phyloP scores from a whole-genome alignment of 2,113 vertebrate genomes.

The Hucho hucho region DNA sequence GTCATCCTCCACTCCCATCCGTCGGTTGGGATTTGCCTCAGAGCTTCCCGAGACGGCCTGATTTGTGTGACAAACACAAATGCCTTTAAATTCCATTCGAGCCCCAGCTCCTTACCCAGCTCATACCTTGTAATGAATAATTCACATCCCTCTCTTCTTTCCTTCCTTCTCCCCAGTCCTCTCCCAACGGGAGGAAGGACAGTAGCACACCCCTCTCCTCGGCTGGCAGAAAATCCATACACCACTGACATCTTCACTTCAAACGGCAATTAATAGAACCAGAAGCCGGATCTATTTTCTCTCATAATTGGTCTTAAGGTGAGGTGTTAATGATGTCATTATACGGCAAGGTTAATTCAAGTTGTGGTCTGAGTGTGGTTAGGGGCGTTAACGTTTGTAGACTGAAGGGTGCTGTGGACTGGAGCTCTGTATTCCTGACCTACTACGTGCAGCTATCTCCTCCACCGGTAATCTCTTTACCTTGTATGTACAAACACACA shows the following conservation, averaged over 20 bases:
- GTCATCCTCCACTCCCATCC: slow-evolving; percentile 52
- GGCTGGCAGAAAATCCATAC: slow-evolving; percentile 80
- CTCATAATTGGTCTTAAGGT: slow-evolving; percentile 67
- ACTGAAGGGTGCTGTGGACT: background rate
- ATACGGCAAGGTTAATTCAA: slow-evolving; percentile 53
- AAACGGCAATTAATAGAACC: slow-evolving; percentile 75
- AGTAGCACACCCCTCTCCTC: slow-evolving; percentile 64
- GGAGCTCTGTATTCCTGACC: no score
- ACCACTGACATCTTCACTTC: slow-evolving; percentile 72
- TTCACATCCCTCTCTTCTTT: slow-evolving; percentile 65
- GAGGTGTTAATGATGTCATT: slow-evolving; percentile 63
- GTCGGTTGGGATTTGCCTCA: slow-evolving; percentile 62
- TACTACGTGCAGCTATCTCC: no score
- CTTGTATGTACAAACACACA: background rate
- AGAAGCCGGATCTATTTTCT: slow-evolving; percentile 62
- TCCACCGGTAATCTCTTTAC: no score
- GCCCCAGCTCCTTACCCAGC: slow-evolving; percentile 65
- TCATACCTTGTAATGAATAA: slow-evolving; percentile 79
- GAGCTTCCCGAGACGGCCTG: slow-evolving; percentile 55
- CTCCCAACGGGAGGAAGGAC: slow-evolving; percentile 57
- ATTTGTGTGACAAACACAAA: slow-evolving; percentile 77
- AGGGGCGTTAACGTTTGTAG: background rate
- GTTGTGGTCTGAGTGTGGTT: slow-evolving; percentile 18
- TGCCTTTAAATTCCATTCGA: slow-evolving; percentile 71
- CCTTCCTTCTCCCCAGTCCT: background rate